Base-by-base conservation (phyloP, 2,113 vertebrate species). In the Atlantisia rogersi region DNA sequence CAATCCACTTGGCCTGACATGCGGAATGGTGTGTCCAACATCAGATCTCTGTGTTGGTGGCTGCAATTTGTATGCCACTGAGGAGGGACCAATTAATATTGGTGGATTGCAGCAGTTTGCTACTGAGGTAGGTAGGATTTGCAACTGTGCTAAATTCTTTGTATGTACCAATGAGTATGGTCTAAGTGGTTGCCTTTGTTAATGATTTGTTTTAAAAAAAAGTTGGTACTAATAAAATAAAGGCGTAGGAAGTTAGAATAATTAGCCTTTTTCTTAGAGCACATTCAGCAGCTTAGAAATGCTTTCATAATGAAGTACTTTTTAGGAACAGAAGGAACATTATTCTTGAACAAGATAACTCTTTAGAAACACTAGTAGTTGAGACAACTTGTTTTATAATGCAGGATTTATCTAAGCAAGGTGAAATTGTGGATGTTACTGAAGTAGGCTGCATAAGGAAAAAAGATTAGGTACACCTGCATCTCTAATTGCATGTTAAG, bases 21-120 rank as follows among this genome's bases (percentile, higher is more conserved):
- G 99, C 5, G 99, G 99, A 82, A 99, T 99, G 99, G 99, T 99
- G n/a, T 99, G 99, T 94, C 99, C 99, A 80, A 99, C 99, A 26
- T 99, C 99, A 11, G 99, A 99, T 91, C 98, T 99, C 77, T 99
- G 99, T 88, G 99, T 99, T 71, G 98, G 98, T 84, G 98, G 98
- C 88, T 99, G 98, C 95, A 98, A 99, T 95, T 97, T 99, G 69
- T 98, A 98, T 62, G 99, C 99, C 21, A 98, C 98, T 22, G 99
- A 99, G 92, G 99, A 99, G 90, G 99, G 99, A 71, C 98, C 99
- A 22, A 99, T 99, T 93, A 99, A 99, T 96, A 99, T 99, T 44
- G 99, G 99, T 81, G 99, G 99, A 67, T 73, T 99, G 56, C 99
- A 99, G 97, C 99, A 99, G 97, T 99, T 99, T 97, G 98, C 99